A percentile compares a stretch with the other conserved stretches of the same genome.
phyloP scores from a whole-genome alignment of 2,113 vertebrate genomes.

The Astur gentilis region DNA sequence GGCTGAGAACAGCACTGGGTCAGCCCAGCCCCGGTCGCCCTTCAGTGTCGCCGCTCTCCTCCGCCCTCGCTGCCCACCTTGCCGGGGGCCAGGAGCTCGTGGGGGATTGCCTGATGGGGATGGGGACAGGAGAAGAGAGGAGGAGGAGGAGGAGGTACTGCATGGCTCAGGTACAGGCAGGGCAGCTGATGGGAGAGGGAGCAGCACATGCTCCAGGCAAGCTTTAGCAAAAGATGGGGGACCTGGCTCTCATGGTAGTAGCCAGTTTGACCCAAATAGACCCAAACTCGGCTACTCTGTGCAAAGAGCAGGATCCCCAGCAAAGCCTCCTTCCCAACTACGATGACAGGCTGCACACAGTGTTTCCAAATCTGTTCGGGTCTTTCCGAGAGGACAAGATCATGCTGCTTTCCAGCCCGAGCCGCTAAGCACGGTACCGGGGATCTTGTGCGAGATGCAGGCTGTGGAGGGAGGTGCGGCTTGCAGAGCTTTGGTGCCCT shows the following conservation, averaged over 20 bases:
- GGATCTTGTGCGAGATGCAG: background rate
- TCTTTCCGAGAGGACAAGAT: background rate
- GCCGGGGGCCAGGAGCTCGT: background rate
- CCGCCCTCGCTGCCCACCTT: background rate
- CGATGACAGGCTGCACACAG: background rate
- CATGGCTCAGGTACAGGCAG: background rate
- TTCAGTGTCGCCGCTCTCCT: background rate
- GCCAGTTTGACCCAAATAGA: background rate
- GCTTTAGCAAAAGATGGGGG: background rate
- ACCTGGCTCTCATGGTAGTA: background rate
- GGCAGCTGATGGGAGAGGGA: background rate
- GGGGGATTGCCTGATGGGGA: background rate
- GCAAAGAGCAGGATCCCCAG: background rate
- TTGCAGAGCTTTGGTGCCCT: background rate
- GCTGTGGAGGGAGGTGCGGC: background rate
- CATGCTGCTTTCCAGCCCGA: background rate
- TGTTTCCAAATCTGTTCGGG: background rate
- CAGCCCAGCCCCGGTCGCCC: fast-evolving
- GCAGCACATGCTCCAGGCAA: background rate
- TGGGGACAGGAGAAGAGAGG: background rate
- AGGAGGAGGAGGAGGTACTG: background rate
- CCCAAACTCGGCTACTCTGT: background rate
- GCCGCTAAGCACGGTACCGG: fast-evolving
- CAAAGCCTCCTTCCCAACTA: background rate
- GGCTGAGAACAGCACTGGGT: fast-evolving